A percentile compares a stretch with the other conserved stretches of the same genome.
Evolutionary conservation across 2,113 vertebrate genomes (phyloP).

Genomic region (Vombatus ursinus): DNA sequence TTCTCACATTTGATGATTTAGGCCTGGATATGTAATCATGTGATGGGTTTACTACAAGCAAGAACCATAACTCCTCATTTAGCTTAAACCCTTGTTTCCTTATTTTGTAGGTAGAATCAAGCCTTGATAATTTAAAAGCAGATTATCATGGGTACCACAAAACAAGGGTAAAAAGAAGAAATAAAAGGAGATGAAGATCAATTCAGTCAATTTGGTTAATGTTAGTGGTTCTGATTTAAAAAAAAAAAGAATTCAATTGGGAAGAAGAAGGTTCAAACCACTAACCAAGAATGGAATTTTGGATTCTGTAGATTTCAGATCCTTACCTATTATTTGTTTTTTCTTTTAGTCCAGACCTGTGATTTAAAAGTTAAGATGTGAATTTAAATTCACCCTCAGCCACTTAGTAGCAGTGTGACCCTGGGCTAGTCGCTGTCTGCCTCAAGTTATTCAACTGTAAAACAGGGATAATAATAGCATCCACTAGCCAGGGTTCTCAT

Average conservation of each 20-base stretch:
- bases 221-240: background rate
- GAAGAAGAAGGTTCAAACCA: background rate
- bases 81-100: background rate
- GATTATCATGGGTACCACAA: background rate
- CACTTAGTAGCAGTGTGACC: background rate
- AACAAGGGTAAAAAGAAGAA: background rate
- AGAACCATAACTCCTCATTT: conserved; percentile 1
- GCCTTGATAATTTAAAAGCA: conserved; percentile 9
- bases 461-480: background rate
- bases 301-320: conserved; percentile 6
- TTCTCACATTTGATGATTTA: conserved; percentile 5
- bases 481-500: background rate
- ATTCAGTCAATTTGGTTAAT: background rate
- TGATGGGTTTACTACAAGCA: background rate
- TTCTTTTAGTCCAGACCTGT: background rate
- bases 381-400: background rate
- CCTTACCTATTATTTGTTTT: background rate
- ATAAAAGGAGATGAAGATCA: background rate
- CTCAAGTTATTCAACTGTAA: background rate
- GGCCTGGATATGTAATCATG: background rate
- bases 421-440: background rate
- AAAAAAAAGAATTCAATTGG: background rate
- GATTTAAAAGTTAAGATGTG: background rate
- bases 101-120: conserved; percentile 16
- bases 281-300: conserved; percentile 13